Evolutionary conservation across 2,113 vertebrate species (phyloP), one percentile per base, ranked within the genome.

Genomic region (Perca schrenkii): DNA sequence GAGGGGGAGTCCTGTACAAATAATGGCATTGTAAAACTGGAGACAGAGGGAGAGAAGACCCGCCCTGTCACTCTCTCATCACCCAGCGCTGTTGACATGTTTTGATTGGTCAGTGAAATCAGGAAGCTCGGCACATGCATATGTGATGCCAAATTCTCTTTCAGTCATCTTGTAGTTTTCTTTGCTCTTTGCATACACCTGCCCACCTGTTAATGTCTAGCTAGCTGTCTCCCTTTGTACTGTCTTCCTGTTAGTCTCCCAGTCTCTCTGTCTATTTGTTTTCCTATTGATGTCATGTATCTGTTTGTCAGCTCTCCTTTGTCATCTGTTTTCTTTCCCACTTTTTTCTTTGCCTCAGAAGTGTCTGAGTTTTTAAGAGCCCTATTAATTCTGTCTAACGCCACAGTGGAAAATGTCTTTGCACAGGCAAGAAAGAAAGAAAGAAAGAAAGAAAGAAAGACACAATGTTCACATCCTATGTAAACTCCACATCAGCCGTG

Each of bases 1-100:
- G 89, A 86, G 92, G 80, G 86, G 83, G 89, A 91, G 72, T 90
- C 85, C 77, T 88, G 62, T 86, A 77, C 91, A 93, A 93, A 89
- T 91, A 93, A 94, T 93, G 89, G 88, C 89, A 90, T 86, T 91
- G 89, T 92, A 87, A 92, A 91, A 92, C 14, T 76, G 85, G 84
- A 90, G 87, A 85, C 71, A 72, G 73, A 76, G 60, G 28, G 61
- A 56, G 43, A 61, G 66, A 79, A 78, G 80, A 83, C 62, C 80
- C 46, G n/a, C 78, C 88, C 90, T 83, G 79, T 88, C 88, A 87
- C 69, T 84, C 76, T 53, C 71, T 80, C 82, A 71, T 86, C 79
- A 74, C 53, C 40, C 75, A 4, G 2, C 10, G 10, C 61, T 62
- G 86, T 69, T 83, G 77, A 85, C 58, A 31, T 34, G 68, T 80